Conservation (phyloP, 2,113 vertebrate species). For the Saguinus imperator region DNA sequence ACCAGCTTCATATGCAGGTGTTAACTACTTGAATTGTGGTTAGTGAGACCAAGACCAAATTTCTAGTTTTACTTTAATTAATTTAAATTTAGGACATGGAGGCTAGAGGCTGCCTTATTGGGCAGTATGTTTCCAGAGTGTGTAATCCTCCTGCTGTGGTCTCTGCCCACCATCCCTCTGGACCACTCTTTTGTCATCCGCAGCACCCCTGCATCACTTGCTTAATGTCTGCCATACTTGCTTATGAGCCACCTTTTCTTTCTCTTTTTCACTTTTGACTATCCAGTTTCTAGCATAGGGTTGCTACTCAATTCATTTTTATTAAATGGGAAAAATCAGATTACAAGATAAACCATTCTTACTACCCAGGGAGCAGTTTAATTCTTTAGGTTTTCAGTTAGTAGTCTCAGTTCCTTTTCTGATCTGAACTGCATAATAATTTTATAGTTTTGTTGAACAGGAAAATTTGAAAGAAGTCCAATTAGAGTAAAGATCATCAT, state of each 20-base stretch:
- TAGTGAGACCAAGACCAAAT: not conserved
- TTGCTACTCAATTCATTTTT: not conserved
- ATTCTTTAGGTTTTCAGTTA: conserved; percentile 67
- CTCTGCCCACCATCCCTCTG: not conserved
- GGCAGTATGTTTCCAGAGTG: not conserved
- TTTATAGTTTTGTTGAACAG: conserved; percentile 80
- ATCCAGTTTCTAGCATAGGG: not conserved
- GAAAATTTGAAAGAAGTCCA: conserved; percentile 77
- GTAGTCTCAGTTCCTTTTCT: conserved; percentile 67
- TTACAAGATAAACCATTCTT: conserved; percentile 67
- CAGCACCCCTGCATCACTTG: not conserved
- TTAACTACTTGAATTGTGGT: not conserved
- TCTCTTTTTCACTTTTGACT: not conserved
- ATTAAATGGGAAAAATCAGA: conserved; percentile 2
- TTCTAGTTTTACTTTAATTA: not conserved
- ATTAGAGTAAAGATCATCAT: conserved; percentile 75
- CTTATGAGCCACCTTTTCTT: not conserved
- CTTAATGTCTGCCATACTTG: not conserved
- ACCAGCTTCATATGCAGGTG: not conserved
- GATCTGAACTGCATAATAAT: conserved; percentile 77
- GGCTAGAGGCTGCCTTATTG: not conserved
- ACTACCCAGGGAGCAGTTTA: conserved; percentile 72
- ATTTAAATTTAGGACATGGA: not conserved
- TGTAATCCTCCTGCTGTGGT: not conserved
- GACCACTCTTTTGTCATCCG: no score